Conservation (phyloP, 2,113 vertebrate species). For the Esox niger region DNA sequence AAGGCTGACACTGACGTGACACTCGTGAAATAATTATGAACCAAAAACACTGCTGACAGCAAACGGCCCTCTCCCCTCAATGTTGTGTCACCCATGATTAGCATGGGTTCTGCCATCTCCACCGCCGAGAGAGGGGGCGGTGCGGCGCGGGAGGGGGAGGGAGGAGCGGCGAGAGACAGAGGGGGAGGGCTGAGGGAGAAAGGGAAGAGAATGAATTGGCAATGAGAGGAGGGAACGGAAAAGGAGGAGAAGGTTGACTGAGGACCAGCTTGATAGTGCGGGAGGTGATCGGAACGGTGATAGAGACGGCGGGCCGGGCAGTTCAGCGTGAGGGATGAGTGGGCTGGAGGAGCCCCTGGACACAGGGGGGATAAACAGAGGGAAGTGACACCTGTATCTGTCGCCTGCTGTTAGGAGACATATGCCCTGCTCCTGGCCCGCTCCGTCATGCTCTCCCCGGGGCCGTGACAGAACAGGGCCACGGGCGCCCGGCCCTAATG, state of each 20-base stretch:
- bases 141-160: slow-evolving; percentile 22
- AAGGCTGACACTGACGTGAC: slow-evolving; percentile 98
- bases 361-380: slow-evolving; percentile 31
- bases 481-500: slow-evolving; percentile 12
- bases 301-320: slow-evolving; percentile 1
- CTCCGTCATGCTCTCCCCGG: slow-evolving; percentile 10
- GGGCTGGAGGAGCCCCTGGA: slow-evolving; percentile 15
- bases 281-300: not conserved
- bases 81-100: slow-evolving; percentile 97
- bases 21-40: slow-evolving; percentile 99
- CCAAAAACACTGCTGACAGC: slow-evolving; percentile 98
- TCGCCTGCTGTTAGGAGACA: slow-evolving; percentile 46
- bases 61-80: slow-evolving; percentile 97
- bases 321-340: not conserved
- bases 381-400: slow-evolving; percentile 54
- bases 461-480: slow-evolving; percentile 39
- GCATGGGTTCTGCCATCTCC: slow-evolving; percentile 78
- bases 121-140: slow-evolving; percentile 56
- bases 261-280: slow-evolving; percentile 1
- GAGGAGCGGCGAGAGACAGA: not conserved
- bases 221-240: slow-evolving; percentile 8
- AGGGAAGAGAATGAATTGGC: slow-evolving; percentile 2
- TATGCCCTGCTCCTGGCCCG: slow-evolving; percentile 26
- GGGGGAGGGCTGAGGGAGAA: not conserved
- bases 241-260: not conserved